Evolutionary conservation across 1,140 invertebrate species (phyloP), one percentile per base, ranked within the genome.

Genomic region (Triops cancriformis): DNA sequence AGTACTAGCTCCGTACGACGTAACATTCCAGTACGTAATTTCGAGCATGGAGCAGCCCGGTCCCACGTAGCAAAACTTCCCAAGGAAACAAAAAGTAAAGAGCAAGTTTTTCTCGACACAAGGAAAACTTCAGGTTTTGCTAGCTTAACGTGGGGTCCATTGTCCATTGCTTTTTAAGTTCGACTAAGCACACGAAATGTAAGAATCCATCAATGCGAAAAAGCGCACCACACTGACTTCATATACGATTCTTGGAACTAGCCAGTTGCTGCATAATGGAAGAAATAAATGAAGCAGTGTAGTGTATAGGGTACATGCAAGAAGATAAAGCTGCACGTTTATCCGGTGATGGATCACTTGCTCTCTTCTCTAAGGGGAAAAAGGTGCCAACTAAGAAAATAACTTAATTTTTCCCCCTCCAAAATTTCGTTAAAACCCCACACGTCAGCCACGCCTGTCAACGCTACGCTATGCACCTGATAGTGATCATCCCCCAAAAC

Each of bases 201-300:
- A 64, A 64, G 51, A 64, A 64, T 64, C 51, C 51, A 64, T 64
- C 51, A 64, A 64, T 64, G n/a, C 51, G 51, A 64, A 64, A 64
- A 64, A 23, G 51, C 51, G 51, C 51, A 6, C 51, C 14, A 9
- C 51, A 64, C 10, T n/a, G 51, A 64, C 14, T 23, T 14, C 14
- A n/a, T 64, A n/a, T n/a, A 64, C 18, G n/a, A 64, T 64, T 64
- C 51, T 64, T 10, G 51, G 10, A 64, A 23, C 51, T 64, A 5
- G 51, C 14, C 51, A 6, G 51, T 64, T 64, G 10, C 51, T 23
- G 51, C 51, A 64, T 23, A 64, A 23, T 23, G 18, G 10, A 64
- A 64, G 51, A 64, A 64, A 64, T 23, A 64, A 64, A 64, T 6
- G 10, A 14, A 14, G 51, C 23, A 23, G 51, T 64, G 51, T 64